Percentiles rank a stretch among this genome's conserved stretches.
These are phyloP conservation scores for Ptilorrhoa leucosticta DNA, from an alignment of 2,113 vertebrate genomes.

Conservation along the genomic window DNA sequence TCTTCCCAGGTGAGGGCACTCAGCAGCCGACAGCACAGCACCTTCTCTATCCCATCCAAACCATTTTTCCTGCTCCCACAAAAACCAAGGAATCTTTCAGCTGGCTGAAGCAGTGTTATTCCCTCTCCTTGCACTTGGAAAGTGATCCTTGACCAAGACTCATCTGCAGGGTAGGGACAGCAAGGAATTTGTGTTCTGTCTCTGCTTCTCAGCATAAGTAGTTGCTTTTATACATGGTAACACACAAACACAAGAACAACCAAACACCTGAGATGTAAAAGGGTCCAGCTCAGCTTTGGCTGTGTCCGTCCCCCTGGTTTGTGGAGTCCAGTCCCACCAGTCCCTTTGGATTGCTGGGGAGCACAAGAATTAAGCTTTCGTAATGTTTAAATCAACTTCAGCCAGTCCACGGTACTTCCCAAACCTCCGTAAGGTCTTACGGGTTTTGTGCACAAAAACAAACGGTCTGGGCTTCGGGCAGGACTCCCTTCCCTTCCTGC, in stretches of 20 bases:
- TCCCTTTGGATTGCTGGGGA: background rate
- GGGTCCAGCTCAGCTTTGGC: background rate
- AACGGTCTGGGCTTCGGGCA: background rate
- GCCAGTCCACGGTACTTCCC: rapidly evolving
- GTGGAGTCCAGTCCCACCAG: background rate
- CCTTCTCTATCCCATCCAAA: background rate
- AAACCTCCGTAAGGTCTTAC: background rate
- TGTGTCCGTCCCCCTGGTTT: background rate
- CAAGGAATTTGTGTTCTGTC: background rate
- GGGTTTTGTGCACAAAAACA: background rate
- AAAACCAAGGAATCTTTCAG: background rate
- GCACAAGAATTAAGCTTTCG: background rate
- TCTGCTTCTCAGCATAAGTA: background rate
- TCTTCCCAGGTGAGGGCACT: background rate
- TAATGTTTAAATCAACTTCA: background rate
- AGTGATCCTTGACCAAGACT: background rate
- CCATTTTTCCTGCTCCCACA: background rate
- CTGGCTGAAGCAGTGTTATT: background rate
- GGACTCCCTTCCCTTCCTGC: background rate
- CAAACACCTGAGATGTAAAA: background rate
- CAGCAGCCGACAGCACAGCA: background rate
- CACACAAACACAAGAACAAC: background rate
- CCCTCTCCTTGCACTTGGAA: background rate
- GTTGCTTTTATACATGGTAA: background rate
- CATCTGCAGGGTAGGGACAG: background rate